Evolutionary conservation across 2,888 invertebrate genomes (phyloP), one percentile per base, ranked within the genome.

Genomic region (Euplagia quadripunctaria): DNA sequence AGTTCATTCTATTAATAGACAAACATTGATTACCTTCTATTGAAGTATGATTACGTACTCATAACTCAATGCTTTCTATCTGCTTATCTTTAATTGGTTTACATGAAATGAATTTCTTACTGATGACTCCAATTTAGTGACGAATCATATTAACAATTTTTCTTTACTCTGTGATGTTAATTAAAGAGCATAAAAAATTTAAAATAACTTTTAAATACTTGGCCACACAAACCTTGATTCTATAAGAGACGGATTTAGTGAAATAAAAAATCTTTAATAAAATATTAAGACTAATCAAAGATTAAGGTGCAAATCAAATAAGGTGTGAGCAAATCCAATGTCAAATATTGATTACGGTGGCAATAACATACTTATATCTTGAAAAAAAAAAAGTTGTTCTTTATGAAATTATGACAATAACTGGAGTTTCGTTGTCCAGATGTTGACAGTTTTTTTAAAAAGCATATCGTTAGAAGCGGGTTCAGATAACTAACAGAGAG

Each of bases 1-100:
- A 46, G 43, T 46, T 9, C 43, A 6, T 46, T 46, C 43, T 46
- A 46, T 46, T 43, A 46, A 46, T 3, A 46, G 43, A 46, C 43
- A 46, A 0, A 4, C 43, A 46, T 9, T n/a, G 55, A 55, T n/a
- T 55, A 20, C 20, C 20, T 42, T 1, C 16, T 63, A 16, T 41
- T 42, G 6, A 63, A 63, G 42, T 63, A 41, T 41, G 14, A 63
- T n/a, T 55, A 31, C 61, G 3, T 8, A 64, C 42, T 16, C 42
- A 9, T 64, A 42, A 64, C 17, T 64, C 17, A 41, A 46, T 63
- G 12, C 8, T 11, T 20, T 31, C 20, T 63, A 31, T 61, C 46
- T 31, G 43, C 31, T 69, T 61, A 17, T 58, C 8, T 17, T 17
- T 63, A 70, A 82, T 71, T 65, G 63, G 68, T 68, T 69, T 52